phyloP scores from a whole-genome alignment of 2,797 vertebrate species.

The Hemitrygon akajei region DNA sequence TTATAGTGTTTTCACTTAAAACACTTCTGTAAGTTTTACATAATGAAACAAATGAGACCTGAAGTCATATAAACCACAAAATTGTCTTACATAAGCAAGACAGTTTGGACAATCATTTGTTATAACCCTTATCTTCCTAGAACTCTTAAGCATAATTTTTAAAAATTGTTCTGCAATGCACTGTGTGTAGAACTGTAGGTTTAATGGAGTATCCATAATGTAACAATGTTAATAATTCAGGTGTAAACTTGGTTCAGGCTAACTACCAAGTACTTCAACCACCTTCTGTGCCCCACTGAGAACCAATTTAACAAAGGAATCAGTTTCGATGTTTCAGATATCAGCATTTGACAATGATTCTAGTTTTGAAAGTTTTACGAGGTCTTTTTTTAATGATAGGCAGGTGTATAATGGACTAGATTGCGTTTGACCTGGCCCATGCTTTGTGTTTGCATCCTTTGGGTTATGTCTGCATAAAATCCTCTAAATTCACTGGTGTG shows the following conservation, averaged over 20 bases:
- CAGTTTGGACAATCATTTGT: background rate
- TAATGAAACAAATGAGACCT: background rate
- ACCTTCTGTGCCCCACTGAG: background rate
- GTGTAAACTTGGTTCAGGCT: background rate
- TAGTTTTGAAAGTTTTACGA: background rate
- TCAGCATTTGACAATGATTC: too few species aligned
- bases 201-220: background rate
- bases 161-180: background rate
- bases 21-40: background rate
- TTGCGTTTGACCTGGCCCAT: too few species aligned
- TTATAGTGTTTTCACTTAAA: background rate
- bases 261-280: background rate
- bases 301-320: background rate
- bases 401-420: background rate
- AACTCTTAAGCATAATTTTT: background rate
- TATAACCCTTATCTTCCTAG: background rate
- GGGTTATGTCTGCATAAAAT: too few species aligned
- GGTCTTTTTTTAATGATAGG: background rate
- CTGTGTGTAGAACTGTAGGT: background rate
- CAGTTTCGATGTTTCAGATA: background rate
- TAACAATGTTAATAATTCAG: conserved; percentile 26
- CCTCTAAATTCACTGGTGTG: too few species aligned
- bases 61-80: background rate
- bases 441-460: too few species aligned
- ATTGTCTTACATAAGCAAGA: background rate